A percentile compares a stretch with the other conserved stretches of the same genome.
These are phyloP conservation scores for Agrotis ipsilon DNA, from an alignment of 2,888 invertebrate species.

Conservation along the genomic window DNA sequence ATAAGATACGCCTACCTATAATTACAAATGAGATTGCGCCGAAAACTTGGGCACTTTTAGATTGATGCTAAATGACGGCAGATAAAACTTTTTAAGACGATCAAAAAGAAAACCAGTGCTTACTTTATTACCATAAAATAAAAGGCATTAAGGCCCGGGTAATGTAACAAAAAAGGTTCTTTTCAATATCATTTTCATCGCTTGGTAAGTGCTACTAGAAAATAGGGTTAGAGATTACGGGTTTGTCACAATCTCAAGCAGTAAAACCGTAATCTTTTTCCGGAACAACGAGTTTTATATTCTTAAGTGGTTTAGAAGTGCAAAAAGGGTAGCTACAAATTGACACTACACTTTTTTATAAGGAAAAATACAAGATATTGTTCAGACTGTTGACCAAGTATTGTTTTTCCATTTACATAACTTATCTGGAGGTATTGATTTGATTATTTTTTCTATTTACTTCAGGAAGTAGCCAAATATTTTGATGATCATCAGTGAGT, in stretches of 20 bases:
- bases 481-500: too few species aligned
- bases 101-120: background rate
- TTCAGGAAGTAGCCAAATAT: too few species aligned
- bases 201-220: conserved; percentile 12
- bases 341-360: background rate
- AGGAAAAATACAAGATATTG: background rate
- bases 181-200: background rate
- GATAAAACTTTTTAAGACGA: background rate
- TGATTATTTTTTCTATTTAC: too few species aligned
- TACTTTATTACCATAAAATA: background rate
- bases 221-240: conserved; percentile 2
- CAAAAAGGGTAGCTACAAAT: background rate
- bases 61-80: conserved; percentile 5
- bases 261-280: background rate
- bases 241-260: background rate
- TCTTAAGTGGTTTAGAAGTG: conserved; percentile 4
- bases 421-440: background rate
- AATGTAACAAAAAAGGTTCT: background rate
- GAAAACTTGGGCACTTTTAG: background rate
- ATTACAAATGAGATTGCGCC: background rate
- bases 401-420: background rate
- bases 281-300: background rate
- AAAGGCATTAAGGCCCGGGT: background rate
- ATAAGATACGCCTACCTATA: background rate
- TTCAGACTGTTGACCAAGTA: background rate